Evolutionary conservation across 2,113 vertebrate genomes (phyloP).

Genomic region (Eidolon helvum): DNA sequence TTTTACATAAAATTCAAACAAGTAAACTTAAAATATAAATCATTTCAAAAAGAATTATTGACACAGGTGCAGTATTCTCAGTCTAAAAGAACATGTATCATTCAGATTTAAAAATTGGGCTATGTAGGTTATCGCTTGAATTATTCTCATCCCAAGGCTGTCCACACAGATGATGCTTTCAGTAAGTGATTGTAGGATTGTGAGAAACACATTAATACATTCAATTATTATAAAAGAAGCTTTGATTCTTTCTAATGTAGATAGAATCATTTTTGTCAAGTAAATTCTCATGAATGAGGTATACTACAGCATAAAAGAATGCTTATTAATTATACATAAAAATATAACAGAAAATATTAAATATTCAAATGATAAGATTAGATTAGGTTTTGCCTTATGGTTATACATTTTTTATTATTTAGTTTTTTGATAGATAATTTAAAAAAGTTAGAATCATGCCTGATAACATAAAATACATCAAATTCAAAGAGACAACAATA

Average conservation of each 20-base stretch:
- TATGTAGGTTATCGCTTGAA: not conserved
- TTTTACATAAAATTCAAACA: not conserved
- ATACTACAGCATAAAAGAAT: conserved; percentile 29
- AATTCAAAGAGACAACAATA: not conserved
- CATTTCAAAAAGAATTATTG: not conserved
- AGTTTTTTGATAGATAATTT: conserved; percentile 54
- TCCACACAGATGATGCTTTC: not conserved
- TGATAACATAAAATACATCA: not conserved
- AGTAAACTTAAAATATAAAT: not conserved
- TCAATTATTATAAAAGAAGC: not conserved
- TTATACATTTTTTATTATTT: conserved; percentile 56
- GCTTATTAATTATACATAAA: conserved; percentile 58
- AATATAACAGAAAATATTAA: conserved; percentile 53
- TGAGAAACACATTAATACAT: not conserved
- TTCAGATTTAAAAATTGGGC: not conserved
- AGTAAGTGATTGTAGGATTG: not conserved
- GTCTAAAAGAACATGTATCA: not conserved
- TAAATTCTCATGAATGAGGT: conserved; percentile 47
- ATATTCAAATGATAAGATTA: conserved; percentile 61
- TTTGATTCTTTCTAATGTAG: not conserved
- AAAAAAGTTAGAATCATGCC: not conserved
- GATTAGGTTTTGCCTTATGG: conserved; percentile 55
- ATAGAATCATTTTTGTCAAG: conserved; percentile 20
- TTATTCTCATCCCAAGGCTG: not conserved
- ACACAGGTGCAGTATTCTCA: not conserved